Evolutionary conservation across 1,140 invertebrate species (phyloP).

Genomic region (Ridgeia piscesae): DNA sequence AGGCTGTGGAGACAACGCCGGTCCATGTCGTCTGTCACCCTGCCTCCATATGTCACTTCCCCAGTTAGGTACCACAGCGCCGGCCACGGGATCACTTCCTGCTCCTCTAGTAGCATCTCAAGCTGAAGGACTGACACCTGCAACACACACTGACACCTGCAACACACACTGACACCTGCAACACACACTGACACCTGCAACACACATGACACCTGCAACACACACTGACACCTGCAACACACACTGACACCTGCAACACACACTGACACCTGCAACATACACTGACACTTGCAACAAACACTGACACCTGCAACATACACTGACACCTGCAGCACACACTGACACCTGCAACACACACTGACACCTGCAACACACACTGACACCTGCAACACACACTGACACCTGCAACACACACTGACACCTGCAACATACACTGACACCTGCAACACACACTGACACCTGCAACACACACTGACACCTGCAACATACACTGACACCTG

Average conservation of each 20-base stretch:
- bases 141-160: not conserved
- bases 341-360: not conserved
- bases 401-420: no score
- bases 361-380: no score
- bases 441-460: no score
- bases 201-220: not conserved
- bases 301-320: not conserved
- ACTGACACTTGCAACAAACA: not conserved
- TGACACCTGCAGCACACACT: not conserved
- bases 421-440: no score
- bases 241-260: not conserved
- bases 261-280: not conserved
- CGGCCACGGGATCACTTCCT: conserved; percentile 82
- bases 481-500: no score
- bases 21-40: conserved; percentile 60
- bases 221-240: not conserved
- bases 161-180: not conserved
- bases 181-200: not conserved
- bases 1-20: conserved; percentile 73
- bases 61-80: conserved; percentile 68
- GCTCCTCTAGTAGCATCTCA: conserved; percentile 47
- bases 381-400: no score
- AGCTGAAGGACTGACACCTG: conserved; percentile 25
- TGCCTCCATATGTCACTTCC: conserved; percentile 59
- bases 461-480: no score